Base-by-base conservation (phyloP, 2,888 invertebrate species). In the Dynastes hyllus region DNA sequence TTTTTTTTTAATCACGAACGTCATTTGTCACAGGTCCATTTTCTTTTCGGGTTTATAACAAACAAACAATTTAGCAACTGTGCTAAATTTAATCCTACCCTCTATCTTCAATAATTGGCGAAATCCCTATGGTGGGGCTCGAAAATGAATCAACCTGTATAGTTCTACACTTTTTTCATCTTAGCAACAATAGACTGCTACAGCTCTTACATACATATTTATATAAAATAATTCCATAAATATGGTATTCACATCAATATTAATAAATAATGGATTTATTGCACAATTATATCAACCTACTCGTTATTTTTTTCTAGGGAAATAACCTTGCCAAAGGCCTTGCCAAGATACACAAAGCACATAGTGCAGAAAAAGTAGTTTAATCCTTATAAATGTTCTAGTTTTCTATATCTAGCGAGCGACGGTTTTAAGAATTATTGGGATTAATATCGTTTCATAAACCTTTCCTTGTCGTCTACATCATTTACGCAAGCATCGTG, bases 231-330 rank as follows among this genome's bases (percentile, higher is more conserved):
- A 61, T 61, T 61, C 16, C 22, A 61, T 22, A 22, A 29, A 45
- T 45, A 5, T 37, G 32, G 32, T 37, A 45, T 45, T 45, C 11
- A 45, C 55, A 22, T 58, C 55, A 58, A 58, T 58, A 58, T 16
- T 6, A 50, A 67, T 67, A 67, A 67, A 22, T 67, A 67, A 67
- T 67, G 50, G 16, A 67, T 67, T 67, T 67, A 67, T 67, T 67
- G 22, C 67, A 67, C 67, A 51, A 50, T 67, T 67, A 45, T 16
- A 37, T 16, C 50, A 50, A 67, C 67, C 67, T 13, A 67, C 50
- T 27, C 45, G 27, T 67, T 16, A 22, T 45, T 67, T 67, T 45
- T 65, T 67, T 67, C 16, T 22, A 67, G 67, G 67, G 45, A 45
- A 67, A 67, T 50, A 32, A 11, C 67, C 67, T 67, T 67, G 67